These are phyloP conservation scores for Salvelinus sp. DNA, from an alignment of 2,113 vertebrate genomes.

Conservation along the genomic window DNA sequence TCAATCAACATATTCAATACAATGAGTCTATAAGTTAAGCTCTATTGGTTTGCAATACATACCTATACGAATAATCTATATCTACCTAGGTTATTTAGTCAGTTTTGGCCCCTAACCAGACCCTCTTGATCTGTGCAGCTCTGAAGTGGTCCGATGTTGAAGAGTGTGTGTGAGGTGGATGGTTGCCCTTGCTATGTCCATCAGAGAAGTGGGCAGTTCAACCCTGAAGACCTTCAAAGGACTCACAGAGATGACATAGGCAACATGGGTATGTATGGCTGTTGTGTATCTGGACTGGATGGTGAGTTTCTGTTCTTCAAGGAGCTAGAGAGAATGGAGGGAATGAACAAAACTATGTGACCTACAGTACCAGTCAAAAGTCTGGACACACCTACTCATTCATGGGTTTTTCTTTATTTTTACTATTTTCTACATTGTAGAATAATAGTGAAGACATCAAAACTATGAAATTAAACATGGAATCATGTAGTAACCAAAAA, in stretches of 20 bases:
- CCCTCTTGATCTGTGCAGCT: slow-evolving; percentile 65
- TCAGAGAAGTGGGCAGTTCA: slow-evolving; percentile 81
- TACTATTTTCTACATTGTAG: no score
- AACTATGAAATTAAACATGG: no score
- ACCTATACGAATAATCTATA: no score
- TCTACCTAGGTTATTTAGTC: no score
- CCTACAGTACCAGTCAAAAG: no score
- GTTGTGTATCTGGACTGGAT: slow-evolving; percentile 84
- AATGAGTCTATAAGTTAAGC: no score
- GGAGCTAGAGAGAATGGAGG: no score
- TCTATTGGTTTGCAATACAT: not conserved
- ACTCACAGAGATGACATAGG: slow-evolving; percentile 80
- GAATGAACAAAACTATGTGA: no score
- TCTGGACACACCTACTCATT: no score
- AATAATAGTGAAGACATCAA: no score
- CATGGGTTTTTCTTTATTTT: no score
- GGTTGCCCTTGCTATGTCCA: slow-evolving; percentile 88
- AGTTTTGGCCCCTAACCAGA: not conserved
- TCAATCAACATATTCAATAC: not conserved
- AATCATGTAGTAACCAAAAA: no score
- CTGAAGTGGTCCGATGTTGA: slow-evolving; percentile 86
- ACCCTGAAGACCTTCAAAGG: slow-evolving; percentile 84
- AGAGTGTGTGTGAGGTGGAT: slow-evolving; percentile 93
- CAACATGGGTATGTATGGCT: slow-evolving; percentile 36
- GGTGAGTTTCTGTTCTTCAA: slow-evolving; percentile 70